A percentile compares a stretch with the other conserved stretches of the same genome.
Evolutionary conservation across 1,140 invertebrate species (phyloP).

Genomic region (Sitophilus oryzae): DNA sequence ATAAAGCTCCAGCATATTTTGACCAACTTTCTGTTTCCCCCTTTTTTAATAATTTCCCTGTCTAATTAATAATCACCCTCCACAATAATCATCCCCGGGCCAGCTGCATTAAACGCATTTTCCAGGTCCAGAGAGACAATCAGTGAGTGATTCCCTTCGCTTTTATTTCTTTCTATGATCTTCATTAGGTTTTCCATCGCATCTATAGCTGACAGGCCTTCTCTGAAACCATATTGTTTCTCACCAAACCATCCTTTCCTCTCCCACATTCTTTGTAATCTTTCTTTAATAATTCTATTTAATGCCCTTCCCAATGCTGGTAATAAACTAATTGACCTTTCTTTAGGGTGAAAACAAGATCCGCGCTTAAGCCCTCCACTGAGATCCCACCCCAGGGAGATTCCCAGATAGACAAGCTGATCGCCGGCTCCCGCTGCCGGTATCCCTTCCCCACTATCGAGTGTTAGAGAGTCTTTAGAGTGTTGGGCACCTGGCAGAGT

Average conservation of each 20-base stretch:
- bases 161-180: no score
- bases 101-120: neutral
- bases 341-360: neutral
- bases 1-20: neutral
- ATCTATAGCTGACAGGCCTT: neutral
- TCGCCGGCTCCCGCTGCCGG: no score
- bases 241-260: neutral
- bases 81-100: neutral
- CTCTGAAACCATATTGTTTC: neutral
- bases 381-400: no score
- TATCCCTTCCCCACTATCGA: constrained; percentile 13
- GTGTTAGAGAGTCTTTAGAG: no score
- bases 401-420: no score
- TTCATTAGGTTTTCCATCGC: no score
- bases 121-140: neutral
- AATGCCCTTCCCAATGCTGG: neutral
- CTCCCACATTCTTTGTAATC: neutral
- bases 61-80: no score
- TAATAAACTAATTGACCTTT: neutral
- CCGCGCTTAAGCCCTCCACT: no score
- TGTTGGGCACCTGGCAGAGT: no score
- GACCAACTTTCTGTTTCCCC: neutral
- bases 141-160: no score
- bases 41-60: neutral
- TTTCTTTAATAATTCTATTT: neutral